Conservation (phyloP, 2,888 invertebrate genomes). For the Dryobotodes eremita region DNA sequence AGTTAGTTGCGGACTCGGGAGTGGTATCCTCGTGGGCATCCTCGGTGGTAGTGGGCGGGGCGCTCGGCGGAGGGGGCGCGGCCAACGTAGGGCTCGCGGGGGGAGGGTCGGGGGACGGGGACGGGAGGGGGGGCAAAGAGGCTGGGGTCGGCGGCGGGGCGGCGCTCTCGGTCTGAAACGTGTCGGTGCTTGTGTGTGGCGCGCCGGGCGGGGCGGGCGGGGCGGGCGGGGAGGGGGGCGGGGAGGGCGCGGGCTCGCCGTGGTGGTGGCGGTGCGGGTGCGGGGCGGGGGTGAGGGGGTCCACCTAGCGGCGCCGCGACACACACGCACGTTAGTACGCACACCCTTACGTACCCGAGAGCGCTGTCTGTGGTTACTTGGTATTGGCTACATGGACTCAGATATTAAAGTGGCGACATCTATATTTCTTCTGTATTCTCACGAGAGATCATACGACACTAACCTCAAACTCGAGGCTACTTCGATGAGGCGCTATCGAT, state of each 20-base stretch:
- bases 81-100: constrained; percentile 59
- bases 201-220: constrained; percentile 84
- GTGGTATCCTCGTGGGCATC: constrained; percentile 80
- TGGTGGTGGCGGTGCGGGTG: constrained; percentile 88
- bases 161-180: constrained; percentile 87
- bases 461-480: neutral
- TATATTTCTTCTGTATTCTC: neutral
- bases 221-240: constrained; percentile 80
- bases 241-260: constrained; percentile 74
- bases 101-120: constrained; percentile 53
- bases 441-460: neutral
- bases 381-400: constrained; percentile 67
- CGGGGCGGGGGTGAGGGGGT: constrained; percentile 77
- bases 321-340: constrained; percentile 88
- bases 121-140: constrained; percentile 53
- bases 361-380: constrained; percentile 82
- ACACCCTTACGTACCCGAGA: constrained; percentile 75
- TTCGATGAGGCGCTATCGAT: neutral
- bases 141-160: constrained; percentile 72
- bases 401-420: constrained; percentile 50
- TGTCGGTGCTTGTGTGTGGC: constrained; percentile 87
- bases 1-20: constrained; percentile 84
- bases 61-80: constrained; percentile 71
- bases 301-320: constrained; percentile 86
- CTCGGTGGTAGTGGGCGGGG: constrained; percentile 75